These are phyloP conservation scores for Polypterus bichir DNA, from an alignment of 2,113 vertebrate genomes.

Conservation along the genomic window DNA sequence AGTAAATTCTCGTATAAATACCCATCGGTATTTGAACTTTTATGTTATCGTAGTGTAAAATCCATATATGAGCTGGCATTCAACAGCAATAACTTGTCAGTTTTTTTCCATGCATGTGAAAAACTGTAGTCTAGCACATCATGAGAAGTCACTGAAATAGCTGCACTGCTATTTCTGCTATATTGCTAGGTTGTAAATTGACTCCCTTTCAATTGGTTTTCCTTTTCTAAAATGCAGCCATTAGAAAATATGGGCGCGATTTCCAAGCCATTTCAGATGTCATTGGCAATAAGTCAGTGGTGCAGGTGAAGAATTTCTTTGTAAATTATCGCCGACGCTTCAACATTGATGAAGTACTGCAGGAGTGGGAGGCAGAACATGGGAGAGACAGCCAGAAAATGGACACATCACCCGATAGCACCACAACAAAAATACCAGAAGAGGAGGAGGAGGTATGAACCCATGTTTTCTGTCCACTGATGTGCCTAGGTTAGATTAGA, in stretches of 20 bases:
- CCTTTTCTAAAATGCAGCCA: conserved; percentile 53
- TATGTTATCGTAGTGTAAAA: too few species aligned
- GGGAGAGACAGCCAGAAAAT: conserved; percentile 69
- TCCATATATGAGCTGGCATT: too few species aligned
- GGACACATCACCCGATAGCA: conserved; percentile 58
- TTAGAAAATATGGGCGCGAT: conserved; percentile 88
- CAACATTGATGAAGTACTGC: conserved; percentile 91
- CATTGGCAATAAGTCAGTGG: conserved; percentile 93
- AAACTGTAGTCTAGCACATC: too few species aligned
- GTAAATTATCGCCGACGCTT: conserved; percentile 92
- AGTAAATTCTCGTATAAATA: too few species aligned
- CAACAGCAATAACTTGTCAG: too few species aligned
- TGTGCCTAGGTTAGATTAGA: too few species aligned
- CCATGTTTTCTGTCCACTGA: neutral
- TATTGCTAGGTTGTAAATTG: neutral
- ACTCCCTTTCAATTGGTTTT: neutral
- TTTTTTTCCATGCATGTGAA: too few species aligned
- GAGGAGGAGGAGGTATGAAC: conserved; percentile 58
- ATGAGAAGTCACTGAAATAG: too few species aligned
- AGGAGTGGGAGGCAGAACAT: conserved; percentile 93
- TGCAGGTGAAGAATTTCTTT: conserved; percentile 96
- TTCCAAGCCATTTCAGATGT: conserved; percentile 95
- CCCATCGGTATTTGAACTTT: too few species aligned
- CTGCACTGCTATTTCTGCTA: too few species aligned
- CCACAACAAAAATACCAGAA: conserved; percentile 52